Base-by-base conservation (phyloP, 2,888 invertebrate genomes). In the Dasypolia templi region DNA sequence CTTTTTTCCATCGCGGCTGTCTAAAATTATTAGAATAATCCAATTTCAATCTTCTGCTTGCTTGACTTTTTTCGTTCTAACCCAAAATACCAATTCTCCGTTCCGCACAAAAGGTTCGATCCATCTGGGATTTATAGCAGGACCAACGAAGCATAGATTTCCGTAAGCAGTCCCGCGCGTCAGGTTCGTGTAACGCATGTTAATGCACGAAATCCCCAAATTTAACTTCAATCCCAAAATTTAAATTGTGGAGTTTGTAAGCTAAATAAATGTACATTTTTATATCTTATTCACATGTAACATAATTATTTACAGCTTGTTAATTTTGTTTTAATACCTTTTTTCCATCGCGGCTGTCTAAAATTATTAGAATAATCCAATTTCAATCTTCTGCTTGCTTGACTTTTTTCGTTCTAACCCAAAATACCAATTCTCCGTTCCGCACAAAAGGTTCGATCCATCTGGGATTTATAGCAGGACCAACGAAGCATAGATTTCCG, bases 391-490 rank as follows among this genome's bases (percentile, higher is more conserved):
- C 32, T 22, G n/a, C 58, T 26, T n/a, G 26, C 22, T 39, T 51
- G 19, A 14, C 7, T 80, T 63, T 22, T 53, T n/a, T n/a, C 29
- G 46, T 42, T 22, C 35, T 63, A 55, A 53, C 32, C 39, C 56
- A n/a, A 51, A 53, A 22, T 0, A 6, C 22, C 42, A 55, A 9
- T 35, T 19, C 3, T 49, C 22, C n/a, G 32, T 51, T 58, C n/a
- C 39, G 7, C 42, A 49, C 26, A 49, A 79, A 61, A 46, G 35
- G 49, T 29, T 22, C 26, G 44, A 59, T 42, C 32, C 49, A 51
- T 66, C 53, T 64, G 51, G 62, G 29, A 83, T 85, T 81, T 86
- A 81, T 81, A 51, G 44, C 51, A 3, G 61, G 55, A 39, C 56
- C 26, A 63, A 35, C 32, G 42, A 51, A n/a, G n/a, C 42, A 70